Evolutionary conservation across 2,888 invertebrate species (phyloP).

Genomic region (Cylindroiulus punctatus): DNA sequence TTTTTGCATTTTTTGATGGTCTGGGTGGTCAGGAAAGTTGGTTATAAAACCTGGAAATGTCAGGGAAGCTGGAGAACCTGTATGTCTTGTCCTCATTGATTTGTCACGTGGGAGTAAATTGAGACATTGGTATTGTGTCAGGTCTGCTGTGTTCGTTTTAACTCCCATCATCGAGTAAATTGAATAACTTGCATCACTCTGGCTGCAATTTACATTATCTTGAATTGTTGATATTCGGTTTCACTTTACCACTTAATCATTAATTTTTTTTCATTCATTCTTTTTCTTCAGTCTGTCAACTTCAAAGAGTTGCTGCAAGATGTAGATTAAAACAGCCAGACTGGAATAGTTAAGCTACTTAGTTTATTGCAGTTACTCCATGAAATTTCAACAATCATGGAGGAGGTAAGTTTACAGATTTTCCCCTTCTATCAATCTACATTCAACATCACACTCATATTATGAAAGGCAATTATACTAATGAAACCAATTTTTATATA

Average conservation of each 20-base stretch:
- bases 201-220: too few species aligned
- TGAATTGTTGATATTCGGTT: too few species aligned
- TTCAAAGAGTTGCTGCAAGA: background rate
- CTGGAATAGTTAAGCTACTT: background rate
- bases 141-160: too few species aligned
- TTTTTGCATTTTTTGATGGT: too few species aligned
- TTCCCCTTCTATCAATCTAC: background rate
- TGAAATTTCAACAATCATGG: constrained; percentile 2
- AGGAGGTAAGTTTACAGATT: background rate
- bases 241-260: background rate
- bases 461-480: background rate
- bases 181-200: too few species aligned
- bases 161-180: too few species aligned
- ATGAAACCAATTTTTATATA: constrained; percentile 53
- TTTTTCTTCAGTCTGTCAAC: background rate
- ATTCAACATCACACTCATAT: background rate
- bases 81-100: too few species aligned
- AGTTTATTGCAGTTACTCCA: background rate
- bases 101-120: too few species aligned
- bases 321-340: background rate
- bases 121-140: too few species aligned
- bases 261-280: background rate
- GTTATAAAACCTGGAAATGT: too few species aligned
- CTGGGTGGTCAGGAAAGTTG: too few species aligned
- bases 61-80: too few species aligned